Conservation (phyloP, 1,140 invertebrate genomes). For the Calosoma granatense region DNA sequence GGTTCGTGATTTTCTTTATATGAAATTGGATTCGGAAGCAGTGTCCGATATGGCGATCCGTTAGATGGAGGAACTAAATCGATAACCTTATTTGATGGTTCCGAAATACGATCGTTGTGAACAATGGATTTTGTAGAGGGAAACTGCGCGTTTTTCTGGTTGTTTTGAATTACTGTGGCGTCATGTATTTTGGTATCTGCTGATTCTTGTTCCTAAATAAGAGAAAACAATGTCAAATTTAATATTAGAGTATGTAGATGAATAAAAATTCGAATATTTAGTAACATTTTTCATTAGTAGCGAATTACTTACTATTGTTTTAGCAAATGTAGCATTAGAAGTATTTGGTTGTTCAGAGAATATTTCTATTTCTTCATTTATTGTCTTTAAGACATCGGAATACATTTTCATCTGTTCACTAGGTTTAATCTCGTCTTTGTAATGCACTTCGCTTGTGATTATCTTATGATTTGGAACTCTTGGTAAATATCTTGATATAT, state of each 20-base stretch:
- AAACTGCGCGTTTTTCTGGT: too few species aligned
- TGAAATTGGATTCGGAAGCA: not conserved
- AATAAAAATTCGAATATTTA: too few species aligned
- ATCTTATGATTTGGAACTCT: not conserved
- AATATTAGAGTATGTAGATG: too few species aligned
- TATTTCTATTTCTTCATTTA: conserved; percentile 17
- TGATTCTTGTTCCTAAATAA: too few species aligned
- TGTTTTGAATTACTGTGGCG: too few species aligned
- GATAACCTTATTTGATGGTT: not conserved
- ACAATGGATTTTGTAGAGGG: too few species aligned
- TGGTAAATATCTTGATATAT: not conserved
- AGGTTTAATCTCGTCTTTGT: conserved; percentile 32
- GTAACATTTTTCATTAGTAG: not conserved
- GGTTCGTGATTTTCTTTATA: not conserved
- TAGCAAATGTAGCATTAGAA: not conserved
- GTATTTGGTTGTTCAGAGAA: not conserved
- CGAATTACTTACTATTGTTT: too few species aligned
- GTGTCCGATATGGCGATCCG: not conserved
- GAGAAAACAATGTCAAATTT: too few species aligned
- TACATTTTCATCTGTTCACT: conserved; percentile 32
- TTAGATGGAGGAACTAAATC: not conserved
- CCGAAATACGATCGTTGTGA: not conserved
- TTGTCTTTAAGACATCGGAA: conserved; percentile 32
- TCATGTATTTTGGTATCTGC: too few species aligned
- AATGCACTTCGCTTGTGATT: conserved; percentile 28